Evolutionary conservation across 2,888 invertebrate species (phyloP).

Genomic region (Tenthredo livida): DNA sequence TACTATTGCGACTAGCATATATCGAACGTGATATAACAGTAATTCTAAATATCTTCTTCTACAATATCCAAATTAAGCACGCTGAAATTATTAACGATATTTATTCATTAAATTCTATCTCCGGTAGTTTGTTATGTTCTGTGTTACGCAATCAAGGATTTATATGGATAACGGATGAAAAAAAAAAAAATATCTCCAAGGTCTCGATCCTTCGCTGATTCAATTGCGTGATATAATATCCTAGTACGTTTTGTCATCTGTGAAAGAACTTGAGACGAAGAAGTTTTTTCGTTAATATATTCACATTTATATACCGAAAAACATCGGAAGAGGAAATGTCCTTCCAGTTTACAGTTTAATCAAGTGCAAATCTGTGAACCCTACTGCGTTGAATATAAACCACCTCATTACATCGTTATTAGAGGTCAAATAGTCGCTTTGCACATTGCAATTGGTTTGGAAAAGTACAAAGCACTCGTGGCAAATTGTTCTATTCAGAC

Average conservation of each 20-base stretch:
- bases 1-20: conserved; percentile 10
- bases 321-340: not conserved
- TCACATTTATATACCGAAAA: not conserved
- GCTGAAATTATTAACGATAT: not conserved
- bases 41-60: not conserved
- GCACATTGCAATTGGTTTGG: conserved; percentile 17
- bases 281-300: not conserved
- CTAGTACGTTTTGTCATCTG: not conserved
- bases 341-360: not conserved
- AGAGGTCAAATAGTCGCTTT: conserved; percentile 11
- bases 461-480: conserved; percentile 26
- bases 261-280: not conserved
- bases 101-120: not conserved
- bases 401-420: not conserved
- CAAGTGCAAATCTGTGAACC: not conserved
- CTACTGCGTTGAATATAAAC: not conserved
- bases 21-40: not conserved
- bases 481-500: conserved; percentile 32
- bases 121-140: not conserved
- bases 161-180: not conserved
- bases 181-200: not conserved
- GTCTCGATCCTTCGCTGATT: not conserved
- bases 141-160: conserved; percentile 11
- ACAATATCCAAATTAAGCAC: not conserved
- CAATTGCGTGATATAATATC: not conserved